A percentile compares a stretch with the other conserved stretches of the same genome.
These are phyloP conservation scores for Cepaea nemoralis DNA, from an alignment of 1,140 invertebrate species.

Conservation along the genomic window DNA sequence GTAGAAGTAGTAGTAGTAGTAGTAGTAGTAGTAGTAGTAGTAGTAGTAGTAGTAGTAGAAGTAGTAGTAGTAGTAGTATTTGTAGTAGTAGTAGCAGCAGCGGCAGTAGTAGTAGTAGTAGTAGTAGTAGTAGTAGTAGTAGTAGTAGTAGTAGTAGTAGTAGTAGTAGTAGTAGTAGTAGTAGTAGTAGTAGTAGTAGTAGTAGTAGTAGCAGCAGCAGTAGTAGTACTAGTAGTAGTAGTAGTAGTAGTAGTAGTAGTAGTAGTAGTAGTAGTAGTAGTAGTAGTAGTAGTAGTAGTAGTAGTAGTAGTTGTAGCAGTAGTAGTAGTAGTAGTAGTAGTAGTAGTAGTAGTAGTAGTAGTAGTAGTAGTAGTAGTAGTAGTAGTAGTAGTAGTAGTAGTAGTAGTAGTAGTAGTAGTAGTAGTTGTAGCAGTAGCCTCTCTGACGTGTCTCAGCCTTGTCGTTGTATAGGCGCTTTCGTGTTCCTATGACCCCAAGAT, in stretches of 20 bases:
- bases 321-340: too few species aligned
- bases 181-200: constrained; percentile 24
- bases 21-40: neutral
- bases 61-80: too few species aligned
- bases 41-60: neutral
- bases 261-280: constrained; percentile 23
- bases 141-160: neutral
- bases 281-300: constrained; percentile 35
- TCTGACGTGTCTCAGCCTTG: too few species aligned
- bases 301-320: too few species aligned
- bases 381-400: constrained; percentile 9
- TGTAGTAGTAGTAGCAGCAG: too few species aligned
- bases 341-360: constrained; percentile 28
- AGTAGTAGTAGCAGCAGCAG: constrained; percentile 24
- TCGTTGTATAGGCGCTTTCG: too few species aligned
- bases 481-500: too few species aligned
- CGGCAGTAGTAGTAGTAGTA: too few species aligned
- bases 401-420: constrained; percentile 19
- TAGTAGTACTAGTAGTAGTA: constrained; percentile 31
- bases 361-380: constrained; percentile 14
- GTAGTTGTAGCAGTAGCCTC: neutral
- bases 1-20: too few species aligned
- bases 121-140: neutral
- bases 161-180: constrained; percentile 27
- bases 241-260: constrained; percentile 27